These are phyloP conservation scores for Cassiopea andromeda DNA, from an alignment of 30 jellyfish, hydroid and myxozoan genomes.

Conservation along the genomic window DNA sequence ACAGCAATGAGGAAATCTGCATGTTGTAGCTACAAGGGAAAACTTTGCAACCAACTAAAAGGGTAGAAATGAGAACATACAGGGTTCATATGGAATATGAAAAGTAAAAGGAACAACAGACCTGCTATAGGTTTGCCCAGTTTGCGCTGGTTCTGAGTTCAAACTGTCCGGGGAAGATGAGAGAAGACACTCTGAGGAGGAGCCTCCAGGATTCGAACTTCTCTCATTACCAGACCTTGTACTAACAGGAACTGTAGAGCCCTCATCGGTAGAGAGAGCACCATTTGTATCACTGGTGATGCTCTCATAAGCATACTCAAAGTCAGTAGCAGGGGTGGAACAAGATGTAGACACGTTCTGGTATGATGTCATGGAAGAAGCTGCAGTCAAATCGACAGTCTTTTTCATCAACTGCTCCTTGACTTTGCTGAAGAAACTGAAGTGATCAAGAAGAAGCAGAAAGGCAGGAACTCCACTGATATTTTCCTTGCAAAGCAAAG, in stretches of 20 bases:
- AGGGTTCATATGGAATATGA: not conserved
- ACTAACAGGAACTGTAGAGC: not conserved
- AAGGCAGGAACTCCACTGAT: constrained; percentile 89
- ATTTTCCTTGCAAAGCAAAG: constrained; percentile 46
- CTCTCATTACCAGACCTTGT: constrained; percentile 13
- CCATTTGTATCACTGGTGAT: constrained; percentile 7
- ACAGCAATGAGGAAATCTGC: too few relatives aligned
- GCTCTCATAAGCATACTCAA: constrained; percentile 19
- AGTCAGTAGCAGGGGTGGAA: constrained; percentile 53
- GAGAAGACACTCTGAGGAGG: constrained; percentile 46
- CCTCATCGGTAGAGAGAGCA: not conserved
- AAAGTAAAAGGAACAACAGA: not conserved
- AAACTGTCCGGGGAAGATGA: constrained; percentile 24
- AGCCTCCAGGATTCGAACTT: constrained; percentile 7
- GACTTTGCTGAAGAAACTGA: constrained; percentile 78
- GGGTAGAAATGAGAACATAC: not conserved
- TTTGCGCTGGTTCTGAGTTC: constrained; percentile 15
- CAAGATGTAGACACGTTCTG: constrained; percentile 70
- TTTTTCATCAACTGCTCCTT: constrained; percentile 40
- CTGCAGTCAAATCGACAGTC: not conserved
- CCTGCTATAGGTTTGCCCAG: constrained; percentile 20
- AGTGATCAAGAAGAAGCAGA: constrained; percentile 87
- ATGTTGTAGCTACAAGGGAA: too few relatives aligned
- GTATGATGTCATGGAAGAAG: constrained; percentile 15
- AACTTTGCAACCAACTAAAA: too few relatives aligned